Evolutionary conservation across 2,888 invertebrate genomes (phyloP).

Genomic region (Sphecodes monilicornis): DNA sequence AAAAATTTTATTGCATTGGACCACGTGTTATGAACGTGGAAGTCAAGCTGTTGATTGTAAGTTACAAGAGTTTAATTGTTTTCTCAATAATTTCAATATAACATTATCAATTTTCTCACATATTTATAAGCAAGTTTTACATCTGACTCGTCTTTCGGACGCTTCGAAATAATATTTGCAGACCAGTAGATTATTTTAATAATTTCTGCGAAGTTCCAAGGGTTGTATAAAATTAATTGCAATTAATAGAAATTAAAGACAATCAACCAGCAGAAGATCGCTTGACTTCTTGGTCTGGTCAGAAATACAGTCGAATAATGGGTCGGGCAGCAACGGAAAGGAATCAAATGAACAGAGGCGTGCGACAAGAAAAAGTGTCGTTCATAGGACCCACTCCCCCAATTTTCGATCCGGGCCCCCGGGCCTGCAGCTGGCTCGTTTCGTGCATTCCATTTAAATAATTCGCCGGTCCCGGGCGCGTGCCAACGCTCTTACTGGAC

Average conservation of each 20-base stretch:
- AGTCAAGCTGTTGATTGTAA: too few relatives aligned
- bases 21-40: too few relatives aligned
- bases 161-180: background rate
- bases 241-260: too few relatives aligned
- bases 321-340: conserved; percentile 58
- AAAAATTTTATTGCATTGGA: too few relatives aligned
- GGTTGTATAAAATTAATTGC: background rate
- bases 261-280: conserved; percentile 4
- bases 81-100: too few relatives aligned
- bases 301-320: conserved; percentile 50
- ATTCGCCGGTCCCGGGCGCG: conserved; percentile 78
- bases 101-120: too few relatives aligned
- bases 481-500: conserved; percentile 72
- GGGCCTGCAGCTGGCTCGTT: conserved; percentile 76
- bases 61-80: too few relatives aligned
- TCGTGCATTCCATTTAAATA: conserved; percentile 81
- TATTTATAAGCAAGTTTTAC: too few relatives aligned
- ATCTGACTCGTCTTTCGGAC: too few relatives aligned
- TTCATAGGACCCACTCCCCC: conserved; percentile 57
- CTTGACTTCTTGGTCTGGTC: conserved; percentile 22
- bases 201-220: background rate
- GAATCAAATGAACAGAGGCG: conserved; percentile 49
- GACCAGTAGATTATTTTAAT: background rate
- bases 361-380: conserved; percentile 66
- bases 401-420: conserved; percentile 47